Conservation (phyloP, 2,113 vertebrate species). For the Cnemophilus loriae region DNA sequence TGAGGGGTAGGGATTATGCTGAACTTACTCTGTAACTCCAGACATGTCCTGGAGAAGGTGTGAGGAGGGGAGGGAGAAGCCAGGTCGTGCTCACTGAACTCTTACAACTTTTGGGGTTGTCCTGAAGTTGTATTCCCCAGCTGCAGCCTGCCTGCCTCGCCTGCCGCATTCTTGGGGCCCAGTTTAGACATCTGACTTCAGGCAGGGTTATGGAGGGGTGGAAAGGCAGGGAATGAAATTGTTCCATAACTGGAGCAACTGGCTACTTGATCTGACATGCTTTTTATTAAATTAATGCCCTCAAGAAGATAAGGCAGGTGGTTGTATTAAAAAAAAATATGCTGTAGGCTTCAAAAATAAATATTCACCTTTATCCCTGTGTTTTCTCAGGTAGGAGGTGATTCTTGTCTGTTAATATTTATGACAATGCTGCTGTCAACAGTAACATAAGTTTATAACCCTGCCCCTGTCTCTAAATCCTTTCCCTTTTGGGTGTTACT, state of each 20-base stretch:
- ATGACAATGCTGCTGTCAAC: constrained; percentile 50
- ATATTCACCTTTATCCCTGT: not conserved
- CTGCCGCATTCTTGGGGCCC: not conserved
- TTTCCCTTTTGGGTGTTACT: constrained; percentile 38
- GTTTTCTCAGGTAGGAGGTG: constrained; percentile 12
- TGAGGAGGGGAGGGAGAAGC: not conserved
- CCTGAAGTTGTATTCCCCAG: not conserved
- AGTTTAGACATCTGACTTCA: not conserved
- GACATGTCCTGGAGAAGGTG: not conserved
- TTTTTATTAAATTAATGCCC: constrained; percentile 48
- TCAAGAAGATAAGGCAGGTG: not conserved
- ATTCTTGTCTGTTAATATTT: constrained; percentile 61
- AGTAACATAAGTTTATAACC: constrained; percentile 56
- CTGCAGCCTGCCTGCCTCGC: not conserved
- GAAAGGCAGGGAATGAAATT: not conserved
- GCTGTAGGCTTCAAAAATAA: not conserved
- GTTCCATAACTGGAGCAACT: constrained; percentile 27
- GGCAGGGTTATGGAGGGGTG: not conserved
- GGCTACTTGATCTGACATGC: constrained; percentile 41
- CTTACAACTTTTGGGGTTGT: not conserved
- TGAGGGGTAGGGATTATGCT: not conserved
- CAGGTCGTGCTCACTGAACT: not conserved
- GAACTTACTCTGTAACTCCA: not conserved
- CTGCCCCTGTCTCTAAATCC: constrained; percentile 39
- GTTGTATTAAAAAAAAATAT: not conserved